Evolutionary conservation across 2,797 vertebrate genomes (phyloP).

Genomic region (Phalanger gymnotis): DNA sequence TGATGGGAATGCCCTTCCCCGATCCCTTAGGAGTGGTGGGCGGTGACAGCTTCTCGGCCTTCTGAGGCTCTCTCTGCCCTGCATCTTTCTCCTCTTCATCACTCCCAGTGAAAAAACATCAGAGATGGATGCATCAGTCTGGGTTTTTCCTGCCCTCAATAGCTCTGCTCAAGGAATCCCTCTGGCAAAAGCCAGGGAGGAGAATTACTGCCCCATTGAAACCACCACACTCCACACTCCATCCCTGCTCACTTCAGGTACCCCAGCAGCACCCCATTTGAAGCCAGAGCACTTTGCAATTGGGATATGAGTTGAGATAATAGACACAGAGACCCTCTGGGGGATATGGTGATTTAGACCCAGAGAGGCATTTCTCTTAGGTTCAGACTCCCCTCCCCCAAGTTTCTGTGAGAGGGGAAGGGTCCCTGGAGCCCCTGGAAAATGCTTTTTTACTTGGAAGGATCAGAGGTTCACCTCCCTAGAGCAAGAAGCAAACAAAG

Average conservation of each 20-base stretch:
- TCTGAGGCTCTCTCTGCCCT: neutral
- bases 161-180: neutral
- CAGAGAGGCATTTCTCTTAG: neutral
- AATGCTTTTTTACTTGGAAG: neutral
- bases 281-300: neutral
- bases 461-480: neutral
- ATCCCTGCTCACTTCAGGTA: neutral
- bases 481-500: neutral
- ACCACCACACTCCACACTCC: neutral
- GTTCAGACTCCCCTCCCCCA: neutral
- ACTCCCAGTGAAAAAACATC: neutral
- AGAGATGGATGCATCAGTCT: neutral
- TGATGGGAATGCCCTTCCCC: neutral
- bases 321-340: neutral
- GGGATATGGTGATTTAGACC: neutral
- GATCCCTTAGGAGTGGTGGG: neutral
- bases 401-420: constrained; percentile 10
- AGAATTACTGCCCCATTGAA: neutral
- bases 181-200: neutral
- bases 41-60: neutral
- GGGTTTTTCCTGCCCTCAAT: neutral
- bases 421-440: constrained; percentile 34
- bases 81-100: neutral
- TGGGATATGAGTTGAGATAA: constrained; percentile 5
- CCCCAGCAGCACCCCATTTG: neutral